phyloP scores from a whole-genome alignment of 1,140 invertebrate genomes.

The Aphelinus atriplicis region DNA sequence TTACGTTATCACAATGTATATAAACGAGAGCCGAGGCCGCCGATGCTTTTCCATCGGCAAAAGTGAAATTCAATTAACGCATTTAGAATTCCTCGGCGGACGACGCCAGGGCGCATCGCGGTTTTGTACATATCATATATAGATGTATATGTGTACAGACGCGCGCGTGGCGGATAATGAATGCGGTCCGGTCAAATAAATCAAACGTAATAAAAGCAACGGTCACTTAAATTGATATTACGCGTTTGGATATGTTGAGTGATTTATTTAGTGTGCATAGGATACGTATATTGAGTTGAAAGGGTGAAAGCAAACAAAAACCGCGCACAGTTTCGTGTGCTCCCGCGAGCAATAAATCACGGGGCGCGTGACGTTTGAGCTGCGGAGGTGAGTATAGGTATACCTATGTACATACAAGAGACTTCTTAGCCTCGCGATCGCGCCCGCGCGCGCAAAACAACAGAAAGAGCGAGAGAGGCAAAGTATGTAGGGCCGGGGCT shows the following conservation, averaged over 20 bases:
- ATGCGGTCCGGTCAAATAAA: slow-evolving; percentile 9
- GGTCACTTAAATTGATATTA: slow-evolving; percentile 31
- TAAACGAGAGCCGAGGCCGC: no score
- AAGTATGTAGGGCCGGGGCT: neutral
- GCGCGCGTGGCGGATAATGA: neutral
- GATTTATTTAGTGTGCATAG: slow-evolving; percentile 24
- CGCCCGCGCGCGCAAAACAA: no score
- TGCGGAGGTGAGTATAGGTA: neutral
- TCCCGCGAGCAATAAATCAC: slow-evolving; percentile 31
- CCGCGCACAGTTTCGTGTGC: neutral
- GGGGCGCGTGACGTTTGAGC: slow-evolving; percentile 23
- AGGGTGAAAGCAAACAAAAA: slow-evolving; percentile 24
- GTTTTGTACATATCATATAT: no score
- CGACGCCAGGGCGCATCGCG: no score
- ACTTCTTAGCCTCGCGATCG: neutral
- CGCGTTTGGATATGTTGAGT: slow-evolving; percentile 29
- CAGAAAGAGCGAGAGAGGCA: neutral
- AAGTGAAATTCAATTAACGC: no score
- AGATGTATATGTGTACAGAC: neutral
- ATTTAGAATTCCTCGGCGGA: no score
- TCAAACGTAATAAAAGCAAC: slow-evolving; percentile 20
- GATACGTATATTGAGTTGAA: neutral
- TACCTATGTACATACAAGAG: neutral
- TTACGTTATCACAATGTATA: no score
- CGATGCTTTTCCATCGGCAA: no score